These are phyloP conservation scores for Scelioninae gen. 1 DNA, from an alignment of 2,888 invertebrate genomes.

Conservation along the genomic window DNA sequence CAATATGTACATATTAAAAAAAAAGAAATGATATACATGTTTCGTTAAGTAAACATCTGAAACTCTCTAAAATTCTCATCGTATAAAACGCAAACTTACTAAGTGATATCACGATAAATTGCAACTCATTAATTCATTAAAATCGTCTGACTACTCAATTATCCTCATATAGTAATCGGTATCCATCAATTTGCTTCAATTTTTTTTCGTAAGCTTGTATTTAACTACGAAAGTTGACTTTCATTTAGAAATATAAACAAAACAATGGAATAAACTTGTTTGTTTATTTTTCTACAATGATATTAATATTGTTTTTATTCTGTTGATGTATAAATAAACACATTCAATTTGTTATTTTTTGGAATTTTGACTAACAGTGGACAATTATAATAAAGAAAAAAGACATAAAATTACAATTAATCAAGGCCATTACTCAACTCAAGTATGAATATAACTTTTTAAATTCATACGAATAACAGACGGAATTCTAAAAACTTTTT, in stretches of 20 bases:
- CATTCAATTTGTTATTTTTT: too few species aligned
- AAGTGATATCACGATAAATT: slow-evolving; percentile 17
- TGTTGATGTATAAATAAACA: too few species aligned
- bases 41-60: neutral
- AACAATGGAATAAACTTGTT: neutral
- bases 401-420: too few species aligned
- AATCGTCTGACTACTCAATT: slow-evolving; percentile 1
- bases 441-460: too few species aligned
- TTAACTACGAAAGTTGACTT: too few species aligned
- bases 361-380: too few species aligned
- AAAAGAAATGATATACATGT: neutral
- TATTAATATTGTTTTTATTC: too few species aligned
- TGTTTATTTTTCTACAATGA: too few species aligned
- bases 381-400: too few species aligned
- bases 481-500: too few species aligned
- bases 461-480: too few species aligned
- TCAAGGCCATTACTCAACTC: too few species aligned
- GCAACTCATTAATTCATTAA: slow-evolving; percentile 23
- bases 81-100: slow-evolving; percentile 22
- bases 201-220: slow-evolving; percentile 4
- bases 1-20: neutral
- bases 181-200: slow-evolving; percentile 3
- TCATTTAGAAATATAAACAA: neutral
- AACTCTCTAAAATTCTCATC: neutral
- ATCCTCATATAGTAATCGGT: neutral